Evolutionary conservation across 2,113 vertebrate genomes (phyloP).

Genomic region (Amblyornis subalaris): DNA sequence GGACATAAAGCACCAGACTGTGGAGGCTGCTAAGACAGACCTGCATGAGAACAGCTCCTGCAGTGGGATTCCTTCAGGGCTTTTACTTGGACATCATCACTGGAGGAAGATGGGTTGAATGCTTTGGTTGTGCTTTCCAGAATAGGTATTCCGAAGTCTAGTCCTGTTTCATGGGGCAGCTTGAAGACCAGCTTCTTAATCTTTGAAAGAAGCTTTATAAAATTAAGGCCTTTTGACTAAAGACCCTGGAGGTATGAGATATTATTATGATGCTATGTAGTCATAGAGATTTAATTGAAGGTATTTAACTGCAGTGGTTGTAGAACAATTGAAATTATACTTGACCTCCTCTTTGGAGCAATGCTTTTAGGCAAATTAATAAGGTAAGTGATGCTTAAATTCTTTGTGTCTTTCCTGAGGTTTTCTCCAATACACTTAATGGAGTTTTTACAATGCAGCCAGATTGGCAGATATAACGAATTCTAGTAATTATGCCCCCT

Average conservation of each 20-base stretch:
- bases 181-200: not conserved
- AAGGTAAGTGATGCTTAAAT: not conserved
- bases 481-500: not conserved
- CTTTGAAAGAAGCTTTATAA: not conserved
- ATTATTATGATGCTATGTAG: not conserved
- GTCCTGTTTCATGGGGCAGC: not conserved
- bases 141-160: not conserved
- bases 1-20: not conserved
- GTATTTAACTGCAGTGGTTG: not conserved
- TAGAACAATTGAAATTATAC: conserved; percentile 20
- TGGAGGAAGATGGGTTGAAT: not conserved
- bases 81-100: not conserved
- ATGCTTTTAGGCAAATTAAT: not conserved
- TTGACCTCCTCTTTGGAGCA: not conserved
- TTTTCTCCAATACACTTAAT: conserved; percentile 4
- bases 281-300: conserved; percentile 1
- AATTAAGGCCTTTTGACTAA: not conserved
- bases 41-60: not conserved
- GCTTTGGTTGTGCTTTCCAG: not conserved
- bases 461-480: not conserved
- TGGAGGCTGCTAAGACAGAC: not conserved
- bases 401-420: not conserved
- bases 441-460: not conserved
- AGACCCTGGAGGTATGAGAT: not conserved
- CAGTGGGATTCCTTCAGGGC: not conserved